A percentile compares a stretch with the other conserved stretches of the same genome.
Evolutionary conservation across 1,140 invertebrate genomes (phyloP).

Genomic region (Drosophila suzukii): DNA sequence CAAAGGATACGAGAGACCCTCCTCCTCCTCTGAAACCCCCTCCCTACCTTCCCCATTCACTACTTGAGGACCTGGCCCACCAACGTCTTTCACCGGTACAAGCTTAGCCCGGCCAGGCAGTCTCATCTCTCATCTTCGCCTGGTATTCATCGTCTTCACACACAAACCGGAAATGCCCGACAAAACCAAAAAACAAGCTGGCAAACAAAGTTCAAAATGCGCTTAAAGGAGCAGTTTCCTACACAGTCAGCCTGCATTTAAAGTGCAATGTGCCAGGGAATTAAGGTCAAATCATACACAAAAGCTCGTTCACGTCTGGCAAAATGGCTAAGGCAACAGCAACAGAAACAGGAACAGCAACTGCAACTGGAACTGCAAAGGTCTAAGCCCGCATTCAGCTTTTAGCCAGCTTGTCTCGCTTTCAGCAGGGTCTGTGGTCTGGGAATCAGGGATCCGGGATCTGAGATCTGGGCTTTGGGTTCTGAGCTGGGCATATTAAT

Average conservation of each 20-base stretch:
- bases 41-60: slow-evolving; percentile 15
- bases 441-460: neutral
- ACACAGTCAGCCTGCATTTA: slow-evolving; percentile 51
- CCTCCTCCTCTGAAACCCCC: slow-evolving; percentile 6
- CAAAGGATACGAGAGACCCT: slow-evolving; percentile 46
- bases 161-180: slow-evolving; percentile 70
- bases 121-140: slow-evolving; percentile 20
- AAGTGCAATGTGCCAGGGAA: slow-evolving; percentile 75
- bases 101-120: slow-evolving; percentile 19
- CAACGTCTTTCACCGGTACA: slow-evolving; percentile 34
- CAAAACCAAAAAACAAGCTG: slow-evolving; percentile 33
- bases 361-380: slow-evolving; percentile 1
- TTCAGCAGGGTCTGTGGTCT: slow-evolving; percentile 28
- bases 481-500: slow-evolving; percentile 42
- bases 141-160: slow-evolving; percentile 42
- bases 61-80: slow-evolving; percentile 37
- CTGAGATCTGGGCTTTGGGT: neutral
- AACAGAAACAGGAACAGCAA: slow-evolving; percentile 1
- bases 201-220: slow-evolving; percentile 63
- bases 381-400: slow-evolving; percentile 29
- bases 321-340: slow-evolving; percentile 3
- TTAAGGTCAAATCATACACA: slow-evolving; percentile 76
- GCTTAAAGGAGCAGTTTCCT: slow-evolving; percentile 60
- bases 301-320: slow-evolving; percentile 32
- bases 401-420: slow-evolving; percentile 29